phyloP scores from a whole-genome alignment of 2,888 invertebrate genomes.

The Ferdinandea cuprea region DNA sequence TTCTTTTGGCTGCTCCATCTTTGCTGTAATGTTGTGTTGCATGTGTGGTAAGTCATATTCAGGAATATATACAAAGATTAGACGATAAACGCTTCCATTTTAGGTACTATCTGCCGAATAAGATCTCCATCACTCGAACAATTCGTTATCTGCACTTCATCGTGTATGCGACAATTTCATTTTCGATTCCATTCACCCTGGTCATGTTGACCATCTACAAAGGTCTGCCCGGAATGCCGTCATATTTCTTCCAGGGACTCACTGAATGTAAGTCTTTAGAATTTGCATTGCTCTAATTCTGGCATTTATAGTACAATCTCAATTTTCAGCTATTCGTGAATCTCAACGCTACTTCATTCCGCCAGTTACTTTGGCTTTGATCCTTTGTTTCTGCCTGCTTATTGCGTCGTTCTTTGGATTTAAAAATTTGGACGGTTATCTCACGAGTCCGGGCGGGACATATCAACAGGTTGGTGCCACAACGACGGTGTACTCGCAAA shows the following conservation, averaged over 20 bases:
- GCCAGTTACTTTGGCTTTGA: constrained; percentile 79
- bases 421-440: constrained; percentile 78
- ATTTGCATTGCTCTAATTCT: not conserved
- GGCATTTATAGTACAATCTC: constrained; percentile 11
- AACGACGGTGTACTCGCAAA: constrained; percentile 26
- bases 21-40: constrained; percentile 80
- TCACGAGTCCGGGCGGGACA: constrained; percentile 13
- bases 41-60: constrained; percentile 80
- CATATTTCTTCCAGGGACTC: constrained; percentile 81
- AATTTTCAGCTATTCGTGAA: constrained; percentile 79
- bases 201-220: constrained; percentile 80
- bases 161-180: constrained; percentile 77
- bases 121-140: constrained; percentile 76
- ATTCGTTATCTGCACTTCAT: constrained; percentile 77
- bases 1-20: constrained; percentile 81
- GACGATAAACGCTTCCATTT: no score
- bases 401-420: constrained; percentile 81
- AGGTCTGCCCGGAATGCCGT: constrained; percentile 82
- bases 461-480: constrained; percentile 25
- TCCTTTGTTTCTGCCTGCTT: constrained; percentile 79
- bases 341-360: constrained; percentile 82
- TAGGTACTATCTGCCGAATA: constrained; percentile 79
- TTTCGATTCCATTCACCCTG: constrained; percentile 78
- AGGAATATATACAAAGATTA: no score
- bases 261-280: constrained; percentile 79